phyloP scores from a whole-genome alignment of 2,113 vertebrate species.

The Talpa occidentalis region DNA sequence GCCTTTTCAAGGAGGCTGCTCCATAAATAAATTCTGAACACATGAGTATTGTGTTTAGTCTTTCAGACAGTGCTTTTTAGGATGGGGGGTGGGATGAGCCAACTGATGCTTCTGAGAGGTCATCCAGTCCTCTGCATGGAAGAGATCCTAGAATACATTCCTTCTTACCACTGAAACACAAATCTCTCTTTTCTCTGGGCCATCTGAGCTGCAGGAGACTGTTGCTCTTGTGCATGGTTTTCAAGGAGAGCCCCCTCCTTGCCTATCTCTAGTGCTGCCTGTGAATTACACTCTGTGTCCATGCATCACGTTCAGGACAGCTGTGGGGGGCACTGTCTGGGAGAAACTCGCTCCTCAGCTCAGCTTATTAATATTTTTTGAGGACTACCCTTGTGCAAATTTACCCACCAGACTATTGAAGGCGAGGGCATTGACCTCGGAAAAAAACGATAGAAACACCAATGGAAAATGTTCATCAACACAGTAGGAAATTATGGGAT shows the following conservation, averaged over 20 bases:
- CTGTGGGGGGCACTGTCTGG: conserved; percentile 27
- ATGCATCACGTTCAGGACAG: conserved; percentile 50
- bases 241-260: background rate
- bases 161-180: conserved; percentile 24
- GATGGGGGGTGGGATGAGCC: background rate
- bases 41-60: background rate
- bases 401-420: background rate
- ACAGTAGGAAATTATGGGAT: background rate
- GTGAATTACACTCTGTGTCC: conserved; percentile 74
- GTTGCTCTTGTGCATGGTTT: conserved; percentile 10
- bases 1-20: background rate
- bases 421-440: background rate
- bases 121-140: background rate
- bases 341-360: conserved; percentile 24
- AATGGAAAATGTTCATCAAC: background rate
- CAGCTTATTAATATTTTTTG: background rate
- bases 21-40: background rate
- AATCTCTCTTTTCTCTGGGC: conserved; percentile 44
- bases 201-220: conserved; percentile 55
- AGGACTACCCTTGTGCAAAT: conserved; percentile 40
- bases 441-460: background rate
- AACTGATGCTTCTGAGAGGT: background rate
- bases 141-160: conserved; percentile 15
- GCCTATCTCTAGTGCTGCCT: conserved; percentile 34
- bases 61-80: background rate